Conservation (phyloP, 2,113 vertebrate species). For the Cheirogaleus medius region DNA sequence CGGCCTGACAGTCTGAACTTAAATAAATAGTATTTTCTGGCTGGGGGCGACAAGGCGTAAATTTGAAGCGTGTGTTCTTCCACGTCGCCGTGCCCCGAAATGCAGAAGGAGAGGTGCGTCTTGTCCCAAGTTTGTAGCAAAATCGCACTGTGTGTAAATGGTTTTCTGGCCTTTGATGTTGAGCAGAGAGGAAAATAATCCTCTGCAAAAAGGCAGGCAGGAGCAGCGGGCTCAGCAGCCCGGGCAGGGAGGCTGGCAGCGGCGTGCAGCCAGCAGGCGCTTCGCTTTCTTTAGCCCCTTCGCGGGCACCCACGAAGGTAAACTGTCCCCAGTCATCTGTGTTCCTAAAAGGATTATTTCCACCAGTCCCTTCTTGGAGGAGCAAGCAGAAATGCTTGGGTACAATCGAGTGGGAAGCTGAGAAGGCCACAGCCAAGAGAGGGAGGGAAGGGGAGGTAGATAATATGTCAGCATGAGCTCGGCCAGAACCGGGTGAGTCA, state of each 20-base stretch:
- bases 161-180: slow-evolving; percentile 9
- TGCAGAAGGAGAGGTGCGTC: not conserved
- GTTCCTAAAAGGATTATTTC: slow-evolving; percentile 28
- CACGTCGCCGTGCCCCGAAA: slow-evolving; percentile 39
- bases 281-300: not conserved
- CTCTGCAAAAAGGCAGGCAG: not conserved
- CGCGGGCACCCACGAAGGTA: not conserved
- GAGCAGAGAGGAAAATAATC: slow-evolving; percentile 32
- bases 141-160: not conserved
- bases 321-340: not conserved
- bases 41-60: slow-evolving; percentile 50
- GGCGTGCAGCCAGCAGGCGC: fast-evolving
- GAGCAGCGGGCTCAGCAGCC: not conserved
- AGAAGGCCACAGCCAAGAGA: not conserved
- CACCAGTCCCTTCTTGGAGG: not conserved
- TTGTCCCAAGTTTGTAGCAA: slow-evolving; percentile 27
- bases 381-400: not conserved
- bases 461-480: too few relatives aligned
- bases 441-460: fast-evolving
- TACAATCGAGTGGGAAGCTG: not conserved
- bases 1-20: slow-evolving; percentile 38
- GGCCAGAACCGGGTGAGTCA: not conserved
- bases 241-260: not conserved
- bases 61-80: slow-evolving; percentile 51
- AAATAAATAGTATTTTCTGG: slow-evolving; percentile 71